These are phyloP conservation scores for Albula glossodonta DNA, from an alignment of 2,113 vertebrate species.

Conservation along the genomic window DNA sequence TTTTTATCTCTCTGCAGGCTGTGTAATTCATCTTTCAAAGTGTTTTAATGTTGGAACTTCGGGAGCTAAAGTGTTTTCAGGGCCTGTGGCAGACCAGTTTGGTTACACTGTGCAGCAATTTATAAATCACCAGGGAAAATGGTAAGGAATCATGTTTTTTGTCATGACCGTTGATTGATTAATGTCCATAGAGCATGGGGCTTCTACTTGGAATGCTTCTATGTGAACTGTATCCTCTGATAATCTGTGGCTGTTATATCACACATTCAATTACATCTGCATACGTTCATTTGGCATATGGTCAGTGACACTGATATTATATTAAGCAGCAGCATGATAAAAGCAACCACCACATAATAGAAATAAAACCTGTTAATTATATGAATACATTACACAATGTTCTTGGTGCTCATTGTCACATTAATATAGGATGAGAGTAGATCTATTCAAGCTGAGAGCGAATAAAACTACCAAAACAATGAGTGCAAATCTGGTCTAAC, in stretches of 20 bases:
- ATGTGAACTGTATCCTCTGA: not conserved
- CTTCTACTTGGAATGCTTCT: not conserved
- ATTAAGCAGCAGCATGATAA: not conserved
- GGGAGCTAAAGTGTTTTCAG: constrained; percentile 75
- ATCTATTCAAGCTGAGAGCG: too few relatives aligned
- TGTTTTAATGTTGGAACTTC: constrained; percentile 77
- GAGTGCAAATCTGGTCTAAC: not conserved
- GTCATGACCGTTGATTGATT: not conserved
- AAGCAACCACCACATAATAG: not conserved
- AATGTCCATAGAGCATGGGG: not conserved
- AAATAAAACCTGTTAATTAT: not conserved
- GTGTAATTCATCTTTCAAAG: constrained; percentile 58
- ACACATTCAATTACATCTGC: too few relatives aligned
- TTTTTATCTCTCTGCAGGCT: constrained; percentile 51
- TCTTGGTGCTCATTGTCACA: not conserved
- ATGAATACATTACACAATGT: not conserved
- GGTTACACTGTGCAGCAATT: constrained; percentile 81
- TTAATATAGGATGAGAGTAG: not conserved
- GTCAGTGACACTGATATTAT: too few relatives aligned
- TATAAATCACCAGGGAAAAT: constrained; percentile 72
- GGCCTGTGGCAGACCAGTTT: constrained; percentile 71
- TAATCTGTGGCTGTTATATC: not conserved
- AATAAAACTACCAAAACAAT: not conserved
- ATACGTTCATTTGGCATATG: too few relatives aligned
- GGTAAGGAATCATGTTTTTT: constrained; percentile 64